These are phyloP conservation scores for Habrosyne pyritoides DNA, from an alignment of 2,888 invertebrate species.

Conservation along the genomic window DNA sequence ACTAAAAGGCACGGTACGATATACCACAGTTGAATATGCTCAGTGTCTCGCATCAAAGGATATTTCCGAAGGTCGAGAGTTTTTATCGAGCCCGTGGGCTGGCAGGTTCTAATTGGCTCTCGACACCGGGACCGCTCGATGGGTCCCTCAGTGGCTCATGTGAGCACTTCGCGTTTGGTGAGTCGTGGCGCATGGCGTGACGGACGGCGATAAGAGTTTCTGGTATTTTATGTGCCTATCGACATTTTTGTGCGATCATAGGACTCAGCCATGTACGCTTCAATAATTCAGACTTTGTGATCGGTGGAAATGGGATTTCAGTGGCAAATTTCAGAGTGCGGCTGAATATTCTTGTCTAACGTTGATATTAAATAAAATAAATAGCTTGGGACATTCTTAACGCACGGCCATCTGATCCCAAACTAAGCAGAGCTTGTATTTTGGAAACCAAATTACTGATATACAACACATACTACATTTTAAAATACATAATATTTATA, in stretches of 20 bases:
- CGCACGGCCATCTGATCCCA: too few relatives aligned
- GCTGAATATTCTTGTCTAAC: too few relatives aligned
- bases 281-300: too few relatives aligned
- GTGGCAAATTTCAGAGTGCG: too few relatives aligned
- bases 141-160: background rate
- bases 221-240: background rate
- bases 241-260: background rate
- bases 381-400: too few relatives aligned
- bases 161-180: background rate
- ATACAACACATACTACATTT: too few relatives aligned
- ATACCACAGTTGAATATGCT: background rate
- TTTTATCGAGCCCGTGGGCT: background rate
- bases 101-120: constrained; percentile 1
- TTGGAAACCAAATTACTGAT: too few relatives aligned
- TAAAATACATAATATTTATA: too few relatives aligned
- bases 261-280: background rate
- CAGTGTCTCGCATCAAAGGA: background rate
- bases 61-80: constrained; percentile 15
- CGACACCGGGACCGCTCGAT: background rate
- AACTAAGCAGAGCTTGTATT: too few relatives aligned
- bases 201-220: background rate
- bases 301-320: too few relatives aligned
- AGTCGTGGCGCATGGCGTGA: background rate
- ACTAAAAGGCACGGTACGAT: background rate
- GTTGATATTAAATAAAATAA: too few relatives aligned